Conservation (phyloP, 2,888 invertebrate species). For the Dolichopus griseipennis region DNA sequence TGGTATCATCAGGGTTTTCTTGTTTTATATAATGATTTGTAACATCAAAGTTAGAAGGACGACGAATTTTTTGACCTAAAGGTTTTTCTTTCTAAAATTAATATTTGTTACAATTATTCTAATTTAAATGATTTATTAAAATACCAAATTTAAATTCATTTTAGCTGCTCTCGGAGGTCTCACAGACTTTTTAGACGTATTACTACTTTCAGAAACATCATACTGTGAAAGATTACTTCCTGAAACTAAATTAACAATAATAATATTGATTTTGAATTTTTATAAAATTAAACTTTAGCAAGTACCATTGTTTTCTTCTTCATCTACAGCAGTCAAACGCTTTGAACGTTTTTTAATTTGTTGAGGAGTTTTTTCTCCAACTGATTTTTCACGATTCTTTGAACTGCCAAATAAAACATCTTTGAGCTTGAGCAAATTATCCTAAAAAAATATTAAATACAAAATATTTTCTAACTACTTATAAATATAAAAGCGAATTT, state of each 20-base stretch:
- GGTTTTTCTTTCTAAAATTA: slow-evolving; percentile 29
- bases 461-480: too few relatives aligned
- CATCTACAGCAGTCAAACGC: slow-evolving; percentile 28
- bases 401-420: background rate
- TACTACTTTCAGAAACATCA: too few relatives aligned
- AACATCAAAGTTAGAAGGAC: too few relatives aligned
- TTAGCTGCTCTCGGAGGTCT: too few relatives aligned
- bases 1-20: too few relatives aligned
- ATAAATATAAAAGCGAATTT: too few relatives aligned
- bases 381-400: background rate
- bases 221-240: background rate
- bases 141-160: slow-evolving; percentile 2
- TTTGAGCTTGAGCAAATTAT: background rate
- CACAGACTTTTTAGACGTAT: too few relatives aligned
- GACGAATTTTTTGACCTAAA: slow-evolving; percentile 20
- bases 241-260: too few relatives aligned
- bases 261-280: background rate
- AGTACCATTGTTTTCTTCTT: slow-evolving; percentile 27
- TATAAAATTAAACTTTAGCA: too few relatives aligned
- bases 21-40: too few relatives aligned
- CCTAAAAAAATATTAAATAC: background rate
- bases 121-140: background rate
- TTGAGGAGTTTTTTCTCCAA: slow-evolving; percentile 27
- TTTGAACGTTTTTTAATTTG: slow-evolving; percentile 36
- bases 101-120: background rate